Evolutionary conservation across 1,140 invertebrate species (phyloP), one percentile per base, ranked within the genome.

Genomic region (Aphelinus atriplicis): DNA sequence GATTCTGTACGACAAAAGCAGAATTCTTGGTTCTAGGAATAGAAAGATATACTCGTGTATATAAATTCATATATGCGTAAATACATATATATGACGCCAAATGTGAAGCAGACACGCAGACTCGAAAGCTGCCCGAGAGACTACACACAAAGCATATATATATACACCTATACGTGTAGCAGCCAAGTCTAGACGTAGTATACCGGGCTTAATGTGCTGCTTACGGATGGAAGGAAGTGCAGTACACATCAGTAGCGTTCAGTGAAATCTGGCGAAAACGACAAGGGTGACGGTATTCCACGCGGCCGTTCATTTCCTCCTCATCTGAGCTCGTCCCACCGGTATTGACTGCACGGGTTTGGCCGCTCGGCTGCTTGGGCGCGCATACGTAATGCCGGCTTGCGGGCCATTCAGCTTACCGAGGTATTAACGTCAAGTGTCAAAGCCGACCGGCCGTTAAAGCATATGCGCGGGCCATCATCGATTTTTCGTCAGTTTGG

Each of bases 201-300:
- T 53, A 60, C 7, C 57, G 3, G 7, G 7, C 26, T 7, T 60
- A 7, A 26, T n/a, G 57, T 60, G 26, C 51, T 60, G 7, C 7
- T 60, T 7, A 60, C 5, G 7, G 3, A 4, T n/a, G n/a, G 57
- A 3, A n/a, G 5, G 26, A 7, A 55, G 51, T 73, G 47, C 56
- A 60, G 57, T 4, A 70, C 47, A 80, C 81, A 81, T 85, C 84
- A 72, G 77, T 77, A 55, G 47, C 26, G 73, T 80, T 84, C 81
- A 84, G 82, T 77, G 79, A 82, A 85, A 84, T 85, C 82, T 81
- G 63, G 77, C 83, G 84, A 85, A 84, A 81, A 70, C 73, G 77
- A 85, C 78, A 71, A 84, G 83, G 83, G 82, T 82, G 81, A 80
- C 80, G 80, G 76, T 81, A 58, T 1, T 1, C 26, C n/a, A 64